Conservation (phyloP, 1,140 invertebrate genomes). For the Chymomyza costata region DNA sequence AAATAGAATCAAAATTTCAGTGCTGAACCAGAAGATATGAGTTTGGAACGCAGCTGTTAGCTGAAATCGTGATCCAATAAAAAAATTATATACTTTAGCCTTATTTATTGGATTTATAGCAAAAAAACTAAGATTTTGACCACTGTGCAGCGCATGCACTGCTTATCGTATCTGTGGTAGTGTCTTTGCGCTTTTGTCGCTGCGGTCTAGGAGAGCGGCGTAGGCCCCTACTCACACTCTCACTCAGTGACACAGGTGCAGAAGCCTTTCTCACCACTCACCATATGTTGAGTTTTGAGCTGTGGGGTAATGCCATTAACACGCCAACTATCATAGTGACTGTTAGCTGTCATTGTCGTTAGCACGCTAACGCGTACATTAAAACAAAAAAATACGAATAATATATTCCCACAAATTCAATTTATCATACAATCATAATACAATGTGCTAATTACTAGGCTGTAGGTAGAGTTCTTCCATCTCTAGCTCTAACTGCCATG, state of each 20-base stretch:
- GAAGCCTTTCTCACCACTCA: slow-evolving; percentile 23
- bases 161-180: slow-evolving; percentile 25
- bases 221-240: background rate
- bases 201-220: background rate
- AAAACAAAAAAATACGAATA: too few species aligned
- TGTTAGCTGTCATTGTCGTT: too few species aligned
- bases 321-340: too few species aligned
- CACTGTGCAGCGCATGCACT: slow-evolving; percentile 25
- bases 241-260: slow-evolving; percentile 25
- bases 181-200: slow-evolving; percentile 1
- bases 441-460: slow-evolving; percentile 48
- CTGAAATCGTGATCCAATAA: too few species aligned
- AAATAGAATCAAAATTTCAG: too few species aligned
- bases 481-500: slow-evolving; percentile 28
- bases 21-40: too few species aligned
- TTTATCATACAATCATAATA: slow-evolving; percentile 29
- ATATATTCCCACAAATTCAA: slow-evolving; percentile 22
- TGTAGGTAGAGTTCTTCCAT: background rate
- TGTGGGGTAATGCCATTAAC: background rate
- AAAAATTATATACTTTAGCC: too few species aligned
- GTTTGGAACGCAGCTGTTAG: too few species aligned
- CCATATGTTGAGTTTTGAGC: slow-evolving; percentile 41
- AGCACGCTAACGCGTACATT: too few species aligned
- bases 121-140: background rate
- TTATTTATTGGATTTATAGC: slow-evolving; percentile 13